Conservation (phyloP, 2,888 invertebrate genomes). For the Minunthozetes semirufus region DNA sequence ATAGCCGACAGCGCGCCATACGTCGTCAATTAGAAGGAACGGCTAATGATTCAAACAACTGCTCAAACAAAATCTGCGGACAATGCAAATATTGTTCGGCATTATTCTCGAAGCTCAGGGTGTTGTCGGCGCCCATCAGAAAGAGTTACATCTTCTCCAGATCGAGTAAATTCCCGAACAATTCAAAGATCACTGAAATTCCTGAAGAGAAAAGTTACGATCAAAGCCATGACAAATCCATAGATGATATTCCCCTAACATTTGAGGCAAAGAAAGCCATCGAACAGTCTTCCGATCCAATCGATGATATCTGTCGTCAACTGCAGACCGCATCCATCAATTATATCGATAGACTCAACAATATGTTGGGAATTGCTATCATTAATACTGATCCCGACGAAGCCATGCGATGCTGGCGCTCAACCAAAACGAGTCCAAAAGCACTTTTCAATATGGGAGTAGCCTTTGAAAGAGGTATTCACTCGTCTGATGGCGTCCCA, state of each 20-base stretch:
- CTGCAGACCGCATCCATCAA: slow-evolving; percentile 25
- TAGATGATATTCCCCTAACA: background rate
- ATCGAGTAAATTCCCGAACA: background rate
- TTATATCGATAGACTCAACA: slow-evolving; percentile 33
- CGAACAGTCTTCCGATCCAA: background rate
- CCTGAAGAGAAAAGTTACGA: background rate
- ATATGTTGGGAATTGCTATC: slow-evolving; percentile 28
- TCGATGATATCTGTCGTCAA: slow-evolving; percentile 4
- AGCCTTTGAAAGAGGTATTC: slow-evolving; percentile 30
- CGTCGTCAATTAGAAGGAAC: background rate
- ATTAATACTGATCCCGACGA: slow-evolving; percentile 17
- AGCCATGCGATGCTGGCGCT: slow-evolving; percentile 34
- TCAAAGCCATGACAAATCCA: background rate
- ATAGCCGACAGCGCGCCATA: background rate
- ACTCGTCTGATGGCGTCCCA: slow-evolving; percentile 7
- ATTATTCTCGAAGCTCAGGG: background rate
- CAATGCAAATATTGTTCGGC: background rate
- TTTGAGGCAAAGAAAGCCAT: no score
- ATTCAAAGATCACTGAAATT: background rate
- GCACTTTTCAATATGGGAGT: slow-evolving; percentile 37
- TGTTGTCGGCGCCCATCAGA: background rate
- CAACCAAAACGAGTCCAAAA: slow-evolving; percentile 4
- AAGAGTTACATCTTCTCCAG: background rate
- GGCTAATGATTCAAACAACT: background rate
- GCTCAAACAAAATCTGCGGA: background rate